A percentile compares a stretch with the other conserved stretches of the same genome.
These are phyloP conservation scores for Microtus oregoni DNA, from an alignment of 2,113 vertebrate genomes.

Conservation along the genomic window DNA sequence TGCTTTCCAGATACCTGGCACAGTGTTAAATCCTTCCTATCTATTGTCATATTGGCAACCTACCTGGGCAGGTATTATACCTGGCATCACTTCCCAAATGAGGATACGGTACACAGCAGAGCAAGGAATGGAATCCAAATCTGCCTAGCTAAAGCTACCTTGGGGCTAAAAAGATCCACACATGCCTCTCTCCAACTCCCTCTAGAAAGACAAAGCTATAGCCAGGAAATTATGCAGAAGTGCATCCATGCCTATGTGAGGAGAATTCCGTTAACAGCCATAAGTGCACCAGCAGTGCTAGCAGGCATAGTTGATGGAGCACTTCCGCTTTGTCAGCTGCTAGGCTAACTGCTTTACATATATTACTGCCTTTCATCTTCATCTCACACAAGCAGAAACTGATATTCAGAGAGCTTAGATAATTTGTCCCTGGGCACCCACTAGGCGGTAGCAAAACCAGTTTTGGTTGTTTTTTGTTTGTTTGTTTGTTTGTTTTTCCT, in stretches of 20 bases:
- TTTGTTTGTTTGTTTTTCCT: neutral
- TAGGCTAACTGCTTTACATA: neutral
- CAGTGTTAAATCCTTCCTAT: neutral
- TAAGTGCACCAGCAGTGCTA: neutral
- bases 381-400: conserved; percentile 44
- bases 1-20: neutral
- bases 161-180: neutral
- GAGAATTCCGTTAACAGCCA: neutral
- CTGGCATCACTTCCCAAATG: neutral
- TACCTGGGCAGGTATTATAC: neutral
- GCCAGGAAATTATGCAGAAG: neutral
- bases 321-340: neutral
- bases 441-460: conserved; percentile 14
- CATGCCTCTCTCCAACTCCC: neutral
- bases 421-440: neutral
- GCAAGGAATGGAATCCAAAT: neutral
- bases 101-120: conserved; percentile 24
- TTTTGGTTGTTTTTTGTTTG: neutral
- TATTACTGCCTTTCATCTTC: conserved; percentile 44
- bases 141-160: neutral
- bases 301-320: neutral
- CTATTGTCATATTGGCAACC: conserved; percentile 1
- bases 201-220: conserved; percentile 40
- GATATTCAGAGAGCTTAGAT: conserved; percentile 8
- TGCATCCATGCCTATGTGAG: neutral